phyloP scores from a whole-genome alignment of 2,113 vertebrate species.

The Hiodon alosoides region DNA sequence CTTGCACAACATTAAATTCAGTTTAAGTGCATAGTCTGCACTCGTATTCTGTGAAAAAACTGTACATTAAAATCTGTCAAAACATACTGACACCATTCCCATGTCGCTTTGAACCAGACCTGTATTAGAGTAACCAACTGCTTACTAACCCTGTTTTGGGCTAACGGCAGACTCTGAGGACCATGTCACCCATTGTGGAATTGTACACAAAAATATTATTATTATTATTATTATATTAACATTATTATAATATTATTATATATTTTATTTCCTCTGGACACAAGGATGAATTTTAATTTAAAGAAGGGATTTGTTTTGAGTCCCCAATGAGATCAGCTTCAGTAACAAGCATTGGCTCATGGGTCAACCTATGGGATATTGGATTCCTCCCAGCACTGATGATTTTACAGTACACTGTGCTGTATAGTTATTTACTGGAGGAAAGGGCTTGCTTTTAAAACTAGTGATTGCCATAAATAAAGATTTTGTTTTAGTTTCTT shows the following conservation, averaged over 20 bases:
- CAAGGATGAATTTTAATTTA: slow-evolving; percentile 10
- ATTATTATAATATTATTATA: no score
- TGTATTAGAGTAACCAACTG: no score
- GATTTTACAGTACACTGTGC: slow-evolving; percentile 1
- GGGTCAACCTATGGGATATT: slow-evolving; percentile 24
- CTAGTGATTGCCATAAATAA: neutral
- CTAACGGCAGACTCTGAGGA: slow-evolving; percentile 22
- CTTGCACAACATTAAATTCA: no score
- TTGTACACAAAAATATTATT: slow-evolving; percentile 12
- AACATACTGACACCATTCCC: neutral
- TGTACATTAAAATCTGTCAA: neutral
- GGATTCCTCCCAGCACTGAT: slow-evolving; percentile 20
- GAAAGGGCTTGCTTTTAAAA: neutral
- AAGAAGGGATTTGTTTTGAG: slow-evolving; percentile 18
- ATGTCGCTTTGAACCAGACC: neutral
- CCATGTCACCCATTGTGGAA: slow-evolving; percentile 10
- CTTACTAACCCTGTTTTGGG: neutral
- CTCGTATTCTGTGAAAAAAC: neutral
- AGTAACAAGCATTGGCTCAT: slow-evolving; percentile 16
- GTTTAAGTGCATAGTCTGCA: no score
- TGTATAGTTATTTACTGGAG: slow-evolving; percentile 3
- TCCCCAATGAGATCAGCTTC: slow-evolving; percentile 24
- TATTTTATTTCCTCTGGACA: slow-evolving; percentile 21
- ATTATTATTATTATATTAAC: slow-evolving; percentile 2
- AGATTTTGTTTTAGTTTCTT: no score